A percentile compares a stretch with the other conserved stretches of the same genome.
These are phyloP conservation scores for Lathamus discolor DNA, from an alignment of 2,113 vertebrate genomes.

Conservation along the genomic window DNA sequence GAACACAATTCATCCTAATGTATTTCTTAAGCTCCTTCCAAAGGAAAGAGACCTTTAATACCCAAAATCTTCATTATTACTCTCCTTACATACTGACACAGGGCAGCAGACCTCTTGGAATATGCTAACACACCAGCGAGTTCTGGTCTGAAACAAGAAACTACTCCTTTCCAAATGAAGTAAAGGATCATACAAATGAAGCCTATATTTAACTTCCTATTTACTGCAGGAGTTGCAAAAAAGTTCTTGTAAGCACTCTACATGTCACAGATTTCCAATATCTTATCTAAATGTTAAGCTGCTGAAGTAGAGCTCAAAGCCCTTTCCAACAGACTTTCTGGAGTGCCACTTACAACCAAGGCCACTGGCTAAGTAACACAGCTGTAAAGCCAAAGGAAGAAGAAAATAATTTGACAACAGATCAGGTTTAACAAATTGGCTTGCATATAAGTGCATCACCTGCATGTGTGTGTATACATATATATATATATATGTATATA, in stretches of 20 bases:
- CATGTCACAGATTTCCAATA: neutral
- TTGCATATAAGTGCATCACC: neutral
- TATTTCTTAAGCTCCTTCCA: neutral
- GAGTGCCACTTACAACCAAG: neutral
- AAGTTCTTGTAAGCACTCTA: neutral
- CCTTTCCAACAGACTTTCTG: conserved; percentile 4
- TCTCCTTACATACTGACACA: neutral
- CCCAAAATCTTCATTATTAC: neutral
- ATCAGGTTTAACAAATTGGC: neutral
- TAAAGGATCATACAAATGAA: neutral
- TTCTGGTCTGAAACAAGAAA: neutral
- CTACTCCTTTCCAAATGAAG: neutral
- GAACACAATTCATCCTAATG: neutral
- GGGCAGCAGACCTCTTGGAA: neutral
- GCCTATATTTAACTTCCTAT: conserved; percentile 21
- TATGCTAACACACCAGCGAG: neutral
- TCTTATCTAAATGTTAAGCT: conserved; percentile 47
- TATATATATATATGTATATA: neutral
- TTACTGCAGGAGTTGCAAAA: neutral
- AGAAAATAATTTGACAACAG: neutral
- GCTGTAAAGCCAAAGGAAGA: neutral
- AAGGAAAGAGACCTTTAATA: neutral
- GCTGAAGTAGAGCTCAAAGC: conserved; percentile 40
- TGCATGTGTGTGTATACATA: too few relatives aligned
- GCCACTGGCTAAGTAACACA: neutral